These are phyloP conservation scores for Zaprionus taronus DNA, from an alignment of 1,140 invertebrate genomes.

Conservation along the genomic window DNA sequence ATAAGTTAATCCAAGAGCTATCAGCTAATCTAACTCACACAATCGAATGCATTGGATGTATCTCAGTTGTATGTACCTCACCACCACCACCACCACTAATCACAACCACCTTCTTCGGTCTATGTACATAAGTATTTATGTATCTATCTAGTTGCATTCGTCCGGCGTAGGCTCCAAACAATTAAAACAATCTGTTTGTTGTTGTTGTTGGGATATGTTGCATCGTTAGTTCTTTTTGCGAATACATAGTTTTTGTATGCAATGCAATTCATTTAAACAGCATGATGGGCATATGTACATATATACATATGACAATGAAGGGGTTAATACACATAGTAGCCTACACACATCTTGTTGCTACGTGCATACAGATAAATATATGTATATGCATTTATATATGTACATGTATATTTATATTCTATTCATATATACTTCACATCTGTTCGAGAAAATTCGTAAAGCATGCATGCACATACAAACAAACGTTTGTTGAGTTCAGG, in stretches of 20 bases:
- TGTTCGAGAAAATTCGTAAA: neutral
- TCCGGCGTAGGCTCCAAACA: slow-evolving; percentile 11
- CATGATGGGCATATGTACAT: neutral
- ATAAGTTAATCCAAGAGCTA: neutral
- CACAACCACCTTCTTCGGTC: neutral
- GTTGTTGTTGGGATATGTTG: slow-evolving; percentile 1
- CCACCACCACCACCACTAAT: no score
- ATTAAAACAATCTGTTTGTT: slow-evolving; percentile 6
- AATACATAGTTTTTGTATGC: neutral
- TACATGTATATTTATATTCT: slow-evolving; percentile 9
- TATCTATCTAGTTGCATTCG: neutral
- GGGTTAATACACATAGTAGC: neutral
- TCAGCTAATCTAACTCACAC: neutral
- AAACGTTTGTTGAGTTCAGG: neutral
- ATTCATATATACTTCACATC: neutral
- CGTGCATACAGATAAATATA: neutral
- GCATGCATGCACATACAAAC: neutral
- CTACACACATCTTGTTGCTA: neutral
- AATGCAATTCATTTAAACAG: neutral
- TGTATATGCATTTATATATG: neutral
- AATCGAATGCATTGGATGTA: neutral
- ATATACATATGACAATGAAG: neutral
- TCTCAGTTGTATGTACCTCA: no score
- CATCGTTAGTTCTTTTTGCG: neutral
- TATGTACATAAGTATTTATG: neutral